Conservation (phyloP, 2,888 invertebrate species). For the Cataglyphis cursor region DNA sequence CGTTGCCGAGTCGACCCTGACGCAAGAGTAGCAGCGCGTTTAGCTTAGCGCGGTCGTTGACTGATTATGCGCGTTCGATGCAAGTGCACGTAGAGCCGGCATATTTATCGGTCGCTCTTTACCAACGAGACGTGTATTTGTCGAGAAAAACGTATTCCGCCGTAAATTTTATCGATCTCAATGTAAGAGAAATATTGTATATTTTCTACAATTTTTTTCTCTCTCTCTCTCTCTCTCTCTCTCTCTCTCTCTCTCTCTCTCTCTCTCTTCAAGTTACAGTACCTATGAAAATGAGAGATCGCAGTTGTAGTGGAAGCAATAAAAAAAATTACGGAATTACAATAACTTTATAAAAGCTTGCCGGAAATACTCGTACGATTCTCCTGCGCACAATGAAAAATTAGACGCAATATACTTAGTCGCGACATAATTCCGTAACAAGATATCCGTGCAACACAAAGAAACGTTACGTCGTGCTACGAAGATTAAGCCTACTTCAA, state of each 20-base stretch:
- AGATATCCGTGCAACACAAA: background rate
- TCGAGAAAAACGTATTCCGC: background rate
- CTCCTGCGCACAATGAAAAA: background rate
- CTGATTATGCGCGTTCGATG: conserved; percentile 83
- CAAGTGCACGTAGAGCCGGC: conserved; percentile 68
- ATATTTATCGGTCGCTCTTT: conserved; percentile 31
- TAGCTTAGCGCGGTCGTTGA: conserved; percentile 81
- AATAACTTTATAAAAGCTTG: background rate
- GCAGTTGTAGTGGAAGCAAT: background rate
- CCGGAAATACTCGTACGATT: background rate
- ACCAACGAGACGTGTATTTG: background rate
- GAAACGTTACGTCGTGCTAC: conserved; percentile 17
- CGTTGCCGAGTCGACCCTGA: conserved; percentile 82
- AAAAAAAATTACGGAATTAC: background rate
- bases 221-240: too few species aligned
- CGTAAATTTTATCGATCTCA: background rate
- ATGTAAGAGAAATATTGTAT: background rate
- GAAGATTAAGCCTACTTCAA: conserved; percentile 34
- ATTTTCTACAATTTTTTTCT: background rate
- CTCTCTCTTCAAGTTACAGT: too few species aligned
- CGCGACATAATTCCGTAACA: conserved; percentile 9
- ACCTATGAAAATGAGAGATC: background rate
- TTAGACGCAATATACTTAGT: conserved; percentile 35
- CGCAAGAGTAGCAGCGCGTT: conserved; percentile 74
- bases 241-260: too few species aligned